Conservation (phyloP, 2,797 vertebrate species). For the Syngnathus acus region DNA sequence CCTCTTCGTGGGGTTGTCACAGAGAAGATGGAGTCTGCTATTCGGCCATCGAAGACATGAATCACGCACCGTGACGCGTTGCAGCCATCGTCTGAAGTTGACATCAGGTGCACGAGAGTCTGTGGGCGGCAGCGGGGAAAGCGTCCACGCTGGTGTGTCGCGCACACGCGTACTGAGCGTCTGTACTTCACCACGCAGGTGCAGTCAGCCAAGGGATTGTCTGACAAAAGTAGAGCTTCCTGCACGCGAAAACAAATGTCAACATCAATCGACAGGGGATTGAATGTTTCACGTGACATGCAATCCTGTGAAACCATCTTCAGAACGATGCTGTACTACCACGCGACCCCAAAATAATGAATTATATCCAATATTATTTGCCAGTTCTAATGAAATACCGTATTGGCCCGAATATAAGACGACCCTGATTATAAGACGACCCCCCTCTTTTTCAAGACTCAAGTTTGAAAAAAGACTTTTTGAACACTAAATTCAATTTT, state of each 20-base stretch:
- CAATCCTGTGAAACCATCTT: neutral
- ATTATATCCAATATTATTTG: neutral
- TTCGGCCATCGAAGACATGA: neutral
- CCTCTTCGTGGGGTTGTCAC: neutral
- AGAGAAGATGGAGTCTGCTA: conserved; percentile 2
- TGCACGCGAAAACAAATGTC: conserved; percentile 20
- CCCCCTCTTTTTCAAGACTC: too few relatives aligned
- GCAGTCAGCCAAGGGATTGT: conserved; percentile 47
- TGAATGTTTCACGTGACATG: neutral
- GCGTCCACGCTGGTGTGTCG: conserved; percentile 31
- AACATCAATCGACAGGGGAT: neutral
- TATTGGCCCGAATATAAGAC: too few relatives aligned
- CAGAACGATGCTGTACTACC: neutral
- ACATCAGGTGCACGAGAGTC: neutral
- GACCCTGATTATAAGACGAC: too few relatives aligned
- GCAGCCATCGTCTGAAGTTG: neutral
- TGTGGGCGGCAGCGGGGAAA: conserved; percentile 21
- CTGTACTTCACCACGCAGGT: conserved; percentile 25
- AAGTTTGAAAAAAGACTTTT: too few relatives aligned
- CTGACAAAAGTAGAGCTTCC: conserved; percentile 29
- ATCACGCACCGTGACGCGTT: neutral
- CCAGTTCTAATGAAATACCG: too few relatives aligned
- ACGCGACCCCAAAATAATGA: neutral
- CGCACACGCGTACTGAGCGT: conserved; percentile 27
- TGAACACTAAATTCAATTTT: too few relatives aligned